Evolutionary conservation across 2,797 vertebrate species (phyloP).

Genomic region (Ceryle rudis): DNA sequence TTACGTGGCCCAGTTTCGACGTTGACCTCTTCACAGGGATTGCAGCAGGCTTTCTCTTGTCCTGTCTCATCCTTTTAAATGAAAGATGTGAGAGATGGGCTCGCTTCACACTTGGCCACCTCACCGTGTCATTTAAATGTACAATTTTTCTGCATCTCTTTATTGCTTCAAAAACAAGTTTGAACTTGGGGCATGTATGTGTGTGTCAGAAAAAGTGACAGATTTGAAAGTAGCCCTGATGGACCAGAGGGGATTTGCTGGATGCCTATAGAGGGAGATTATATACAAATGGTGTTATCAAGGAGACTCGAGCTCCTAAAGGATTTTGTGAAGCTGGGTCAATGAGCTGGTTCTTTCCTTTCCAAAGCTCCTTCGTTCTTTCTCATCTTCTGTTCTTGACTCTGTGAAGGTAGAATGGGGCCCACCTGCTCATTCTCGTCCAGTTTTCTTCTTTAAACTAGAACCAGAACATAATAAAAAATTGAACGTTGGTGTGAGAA

Average conservation of each 20-base stretch:
- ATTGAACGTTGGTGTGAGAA: background rate
- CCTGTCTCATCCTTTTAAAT: conserved; percentile 69
- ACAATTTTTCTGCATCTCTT: conserved; percentile 65
- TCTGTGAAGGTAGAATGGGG: background rate
- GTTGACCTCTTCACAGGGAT: conserved; percentile 53
- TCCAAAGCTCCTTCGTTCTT: background rate
- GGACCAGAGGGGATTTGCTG: conserved; percentile 50
- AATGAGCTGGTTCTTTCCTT: background rate
- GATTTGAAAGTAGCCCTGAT: conserved; percentile 41
- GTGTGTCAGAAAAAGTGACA: conserved; percentile 47
- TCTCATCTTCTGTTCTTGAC: background rate
- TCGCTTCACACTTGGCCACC: conserved; percentile 64
- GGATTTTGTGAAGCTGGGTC: conserved; percentile 47
- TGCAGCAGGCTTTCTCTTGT: conserved; percentile 51
- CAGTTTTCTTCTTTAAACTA: background rate
- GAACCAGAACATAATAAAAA: background rate
- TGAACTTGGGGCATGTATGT: conserved; percentile 66
- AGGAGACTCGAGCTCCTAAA: conserved; percentile 17
- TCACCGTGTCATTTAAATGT: conserved; percentile 63
- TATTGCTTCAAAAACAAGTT: conserved; percentile 73
- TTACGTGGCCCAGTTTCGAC: conserved; percentile 36
- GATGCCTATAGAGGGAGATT: conserved; percentile 35
- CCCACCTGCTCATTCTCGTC: background rate
- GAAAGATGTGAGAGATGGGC: conserved; percentile 52
- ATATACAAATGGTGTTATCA: conserved; percentile 45